These are phyloP conservation scores for Chironomus striatipennis DNA, from an alignment of 1,140 invertebrate species.

Conservation along the genomic window DNA sequence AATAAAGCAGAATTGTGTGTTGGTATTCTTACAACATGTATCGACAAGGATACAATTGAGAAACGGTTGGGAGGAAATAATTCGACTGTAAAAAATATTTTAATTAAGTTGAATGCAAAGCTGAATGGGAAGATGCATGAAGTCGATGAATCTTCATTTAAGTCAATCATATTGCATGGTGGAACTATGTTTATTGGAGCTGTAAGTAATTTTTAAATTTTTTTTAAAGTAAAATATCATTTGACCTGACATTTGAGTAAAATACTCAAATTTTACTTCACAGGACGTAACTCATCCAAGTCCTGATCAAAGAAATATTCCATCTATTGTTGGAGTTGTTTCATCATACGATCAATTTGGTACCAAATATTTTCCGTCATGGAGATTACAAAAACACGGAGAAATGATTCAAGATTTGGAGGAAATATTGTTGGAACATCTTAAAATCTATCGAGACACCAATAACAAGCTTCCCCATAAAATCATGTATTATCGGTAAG, in stretches of 20 bases:
- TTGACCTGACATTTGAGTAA: no score
- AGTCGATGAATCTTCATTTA: slow-evolving; percentile 33
- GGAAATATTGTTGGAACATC: slow-evolving; percentile 50
- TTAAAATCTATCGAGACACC: slow-evolving; percentile 43
- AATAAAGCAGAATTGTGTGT: slow-evolving; percentile 61
- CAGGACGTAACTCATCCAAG: slow-evolving; percentile 86
- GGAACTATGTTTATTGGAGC: slow-evolving; percentile 67
- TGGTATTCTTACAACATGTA: slow-evolving; percentile 74
- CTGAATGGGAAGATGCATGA: slow-evolving; percentile 73
- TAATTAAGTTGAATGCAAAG: slow-evolving; percentile 77
- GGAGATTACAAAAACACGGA: slow-evolving; percentile 54
- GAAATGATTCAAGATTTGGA: slow-evolving; percentile 71
- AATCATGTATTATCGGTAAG: slow-evolving; percentile 68
- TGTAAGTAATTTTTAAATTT: no score
- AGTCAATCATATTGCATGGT: slow-evolving; percentile 37
- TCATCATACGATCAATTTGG: slow-evolving; percentile 56
- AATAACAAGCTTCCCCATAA: slow-evolving; percentile 43
- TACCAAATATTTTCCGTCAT: slow-evolving; percentile 60
- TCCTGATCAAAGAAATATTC: slow-evolving; percentile 55
- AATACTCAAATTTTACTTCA: no score
- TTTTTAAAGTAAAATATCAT: no score
- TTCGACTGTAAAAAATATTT: slow-evolving; percentile 59
- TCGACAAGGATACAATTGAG: slow-evolving; percentile 60
- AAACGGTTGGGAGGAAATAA: slow-evolving; percentile 39
- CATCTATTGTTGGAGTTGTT: slow-evolving; percentile 77